Base-by-base conservation (phyloP, 2,888 invertebrate genomes). In the Eupithecia exiguata region DNA sequence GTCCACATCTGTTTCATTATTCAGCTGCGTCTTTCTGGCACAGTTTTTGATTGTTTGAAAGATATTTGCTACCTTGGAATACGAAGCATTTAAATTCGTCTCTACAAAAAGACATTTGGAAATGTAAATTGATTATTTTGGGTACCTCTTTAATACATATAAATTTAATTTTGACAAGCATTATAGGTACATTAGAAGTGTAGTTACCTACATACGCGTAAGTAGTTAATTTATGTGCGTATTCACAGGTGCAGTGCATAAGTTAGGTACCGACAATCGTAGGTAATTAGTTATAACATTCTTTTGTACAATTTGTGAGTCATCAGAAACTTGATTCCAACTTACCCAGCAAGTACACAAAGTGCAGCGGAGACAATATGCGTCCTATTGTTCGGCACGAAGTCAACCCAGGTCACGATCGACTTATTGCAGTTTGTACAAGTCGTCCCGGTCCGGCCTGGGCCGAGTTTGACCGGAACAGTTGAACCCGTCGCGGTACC, bases 351-450 rank as follows among this genome's bases (percentile, higher is more conserved):
- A 76, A 94, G 75, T 77, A 94, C 84, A 80, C 94, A 94, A 68
- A 94, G 90, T 40, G 90, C 93, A 30, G 94, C 94, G 25, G 94
- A 92, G 36, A 92, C 84, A 36, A 94, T 93, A 79, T 94, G 94
- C 14, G 94, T 94, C 53, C 92, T 87, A 78, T 92, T 94, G 78
- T 92, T 94, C 0, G 94, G 87, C n/a, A 91, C 92, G 74, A 90
- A 93, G 75, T 94, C 89, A 5, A 93, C 92, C 77, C 88, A 86
- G 30, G 93, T 92, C 16, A 94, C 92, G 69, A 94, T 88, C 14
- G 88, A 88, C 79, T 90, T 92, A 81, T 91, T 89, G 85, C 94
- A 94, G 18, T 87, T 88, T 0, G 88, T 87, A 77, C 94, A 94
- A 18, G 87, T 87, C 5, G 90, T 89, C 18, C 94, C 94, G 0